These are phyloP conservation scores for Digitonthophagus gazella DNA, from an alignment of 2,888 invertebrate species.

Conservation along the genomic window DNA sequence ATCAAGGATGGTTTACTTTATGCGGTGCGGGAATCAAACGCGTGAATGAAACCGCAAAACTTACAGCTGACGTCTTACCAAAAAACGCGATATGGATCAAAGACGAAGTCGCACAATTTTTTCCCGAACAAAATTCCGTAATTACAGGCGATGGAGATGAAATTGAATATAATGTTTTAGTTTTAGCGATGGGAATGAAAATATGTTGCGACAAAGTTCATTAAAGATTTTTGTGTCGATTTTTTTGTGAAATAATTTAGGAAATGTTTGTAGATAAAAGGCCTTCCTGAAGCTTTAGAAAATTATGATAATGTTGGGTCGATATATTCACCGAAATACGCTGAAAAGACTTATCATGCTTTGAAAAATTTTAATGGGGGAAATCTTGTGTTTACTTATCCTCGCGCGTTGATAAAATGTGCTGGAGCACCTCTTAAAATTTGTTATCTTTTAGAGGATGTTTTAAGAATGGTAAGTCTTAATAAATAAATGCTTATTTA, in stretches of 20 bases:
- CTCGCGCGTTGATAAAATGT: constrained; percentile 89
- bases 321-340: constrained; percentile 81
- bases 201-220: constrained; percentile 74
- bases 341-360: constrained; percentile 71
- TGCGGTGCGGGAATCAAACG: constrained; percentile 86
- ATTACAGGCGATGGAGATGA: constrained; percentile 65
- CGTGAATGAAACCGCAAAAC: constrained; percentile 62
- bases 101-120: constrained; percentile 68
- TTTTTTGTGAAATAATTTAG: not conserved
- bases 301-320: constrained; percentile 75
- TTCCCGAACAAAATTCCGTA: constrained; percentile 70
- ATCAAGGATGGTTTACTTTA: constrained; percentile 93
- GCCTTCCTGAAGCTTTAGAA: constrained; percentile 73
- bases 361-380: constrained; percentile 70
- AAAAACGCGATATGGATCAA: constrained; percentile 75
- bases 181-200: constrained; percentile 81
- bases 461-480: constrained; percentile 67
- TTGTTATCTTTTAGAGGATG: constrained; percentile 85
- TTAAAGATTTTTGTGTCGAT: not conserved
- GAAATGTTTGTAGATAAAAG: constrained; percentile 68
- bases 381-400: constrained; percentile 90
- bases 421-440: constrained; percentile 99
- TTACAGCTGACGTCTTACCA: constrained; percentile 72
- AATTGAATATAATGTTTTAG: constrained; percentile 79
- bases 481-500: too few species aligned